These are phyloP conservation scores for Callospermophilus lateralis DNA, from an alignment of 2,113 vertebrate genomes.

Conservation along the genomic window DNA sequence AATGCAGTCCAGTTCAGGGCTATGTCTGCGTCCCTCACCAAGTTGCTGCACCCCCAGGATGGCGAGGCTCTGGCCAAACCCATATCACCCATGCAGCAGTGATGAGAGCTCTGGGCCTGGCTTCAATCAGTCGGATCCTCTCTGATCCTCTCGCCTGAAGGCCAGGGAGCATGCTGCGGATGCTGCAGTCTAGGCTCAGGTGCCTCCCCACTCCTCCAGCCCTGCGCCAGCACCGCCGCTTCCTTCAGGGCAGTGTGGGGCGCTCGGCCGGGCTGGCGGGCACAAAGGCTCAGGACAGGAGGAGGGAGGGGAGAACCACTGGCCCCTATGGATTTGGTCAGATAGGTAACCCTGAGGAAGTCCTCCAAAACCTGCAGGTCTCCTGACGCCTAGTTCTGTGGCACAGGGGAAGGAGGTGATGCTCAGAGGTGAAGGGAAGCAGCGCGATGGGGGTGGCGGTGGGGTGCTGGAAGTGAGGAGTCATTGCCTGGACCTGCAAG, in stretches of 20 bases:
- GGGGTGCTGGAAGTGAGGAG: not conserved
- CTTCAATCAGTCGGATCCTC: not conserved
- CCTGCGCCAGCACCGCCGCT: not conserved
- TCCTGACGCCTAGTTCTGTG: not conserved
- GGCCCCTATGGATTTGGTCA: rapidly evolving
- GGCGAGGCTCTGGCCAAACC: not conserved
- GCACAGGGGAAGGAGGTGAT: not conserved
- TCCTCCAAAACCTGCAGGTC: not conserved
- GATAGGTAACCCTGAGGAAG: not conserved
- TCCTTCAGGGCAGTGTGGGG: not conserved
- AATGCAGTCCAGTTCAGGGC: not conserved
- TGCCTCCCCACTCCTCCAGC: not conserved
- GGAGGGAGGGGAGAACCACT: not conserved
- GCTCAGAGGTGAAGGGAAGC: rapidly evolving
- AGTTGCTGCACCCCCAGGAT: slow-evolving; percentile 4
- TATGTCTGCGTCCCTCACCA: not conserved
- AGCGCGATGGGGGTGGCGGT: no score
- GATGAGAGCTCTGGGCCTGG: not conserved
- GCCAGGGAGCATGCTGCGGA: not conserved
- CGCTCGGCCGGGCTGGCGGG: not conserved
- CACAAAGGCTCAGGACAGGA: slow-evolving; percentile 3
- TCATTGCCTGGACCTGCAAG: not conserved
- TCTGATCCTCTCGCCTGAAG: not conserved
- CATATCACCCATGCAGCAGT: not conserved
- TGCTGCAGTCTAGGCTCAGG: not conserved